These are phyloP conservation scores for Seira sanloemensis DNA, from an alignment of 2,888 invertebrate genomes.

Conservation along the genomic window DNA sequence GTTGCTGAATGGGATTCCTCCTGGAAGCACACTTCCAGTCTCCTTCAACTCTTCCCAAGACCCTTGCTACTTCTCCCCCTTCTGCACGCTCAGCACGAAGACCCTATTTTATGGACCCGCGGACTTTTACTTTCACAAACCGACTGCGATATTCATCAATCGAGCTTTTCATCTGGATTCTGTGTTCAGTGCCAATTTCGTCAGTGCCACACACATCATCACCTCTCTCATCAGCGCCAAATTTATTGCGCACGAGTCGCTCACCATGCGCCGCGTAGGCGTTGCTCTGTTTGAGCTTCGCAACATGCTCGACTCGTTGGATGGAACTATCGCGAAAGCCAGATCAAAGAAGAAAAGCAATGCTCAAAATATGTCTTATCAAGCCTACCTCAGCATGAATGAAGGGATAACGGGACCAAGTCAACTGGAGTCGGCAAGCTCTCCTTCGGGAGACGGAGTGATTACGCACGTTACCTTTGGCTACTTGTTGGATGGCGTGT, in stretches of 20 bases:
- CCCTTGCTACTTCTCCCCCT: slow-evolving; percentile 80
- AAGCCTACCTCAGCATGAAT: not conserved
- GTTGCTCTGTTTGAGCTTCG: slow-evolving; percentile 87
- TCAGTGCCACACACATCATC: slow-evolving; percentile 87
- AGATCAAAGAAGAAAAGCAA: not conserved
- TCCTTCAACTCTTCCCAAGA: slow-evolving; percentile 28
- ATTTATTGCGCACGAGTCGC: slow-evolving; percentile 83
- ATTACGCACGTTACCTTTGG: slow-evolving; percentile 88
- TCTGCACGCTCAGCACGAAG: slow-evolving; percentile 89
- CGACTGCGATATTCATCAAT: slow-evolving; percentile 85
- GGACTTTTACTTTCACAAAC: slow-evolving; percentile 89
- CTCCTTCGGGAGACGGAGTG: slow-evolving; percentile 76
- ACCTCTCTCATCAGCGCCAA: slow-evolving; percentile 86
- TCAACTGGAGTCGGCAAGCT: not conserved
- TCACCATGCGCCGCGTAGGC: slow-evolving; percentile 84
- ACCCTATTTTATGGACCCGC: slow-evolving; percentile 88
- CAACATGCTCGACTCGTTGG: slow-evolving; percentile 89
- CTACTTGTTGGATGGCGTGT: slow-evolving; percentile 88
- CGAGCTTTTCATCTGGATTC: slow-evolving; percentile 80
- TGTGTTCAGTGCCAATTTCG: slow-evolving; percentile 87
- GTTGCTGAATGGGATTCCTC: slow-evolving; percentile 36
- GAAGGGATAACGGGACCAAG: no score
- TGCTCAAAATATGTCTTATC: not conserved
- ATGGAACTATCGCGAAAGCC: slow-evolving; percentile 89
- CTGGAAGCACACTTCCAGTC: slow-evolving; percentile 39